A percentile compares a stretch with the other conserved stretches of the same genome.
These are phyloP conservation scores for Chroicocephalus ridibundus DNA, from an alignment of 2,113 vertebrate genomes.

Conservation along the genomic window DNA sequence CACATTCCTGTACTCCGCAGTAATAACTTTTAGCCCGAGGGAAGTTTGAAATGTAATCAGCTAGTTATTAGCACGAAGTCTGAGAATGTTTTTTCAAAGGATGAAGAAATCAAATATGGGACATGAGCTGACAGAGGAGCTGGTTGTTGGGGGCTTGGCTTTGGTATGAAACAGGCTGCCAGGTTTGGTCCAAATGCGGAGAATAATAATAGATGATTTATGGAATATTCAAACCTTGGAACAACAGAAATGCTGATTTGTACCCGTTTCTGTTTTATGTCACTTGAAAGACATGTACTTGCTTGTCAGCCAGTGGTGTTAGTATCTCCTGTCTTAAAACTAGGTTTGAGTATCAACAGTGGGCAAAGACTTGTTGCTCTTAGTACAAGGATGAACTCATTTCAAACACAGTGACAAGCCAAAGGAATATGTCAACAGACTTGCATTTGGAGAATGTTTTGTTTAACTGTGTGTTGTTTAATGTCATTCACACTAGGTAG, in stretches of 20 bases:
- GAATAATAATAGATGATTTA: neutral
- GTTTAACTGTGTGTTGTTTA: neutral
- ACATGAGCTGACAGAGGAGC: neutral
- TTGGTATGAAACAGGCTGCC: neutral
- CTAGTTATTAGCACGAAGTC: constrained; percentile 42
- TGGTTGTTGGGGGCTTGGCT: neutral
- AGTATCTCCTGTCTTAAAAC: neutral
- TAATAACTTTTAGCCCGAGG: constrained; percentile 46
- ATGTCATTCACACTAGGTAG: neutral
- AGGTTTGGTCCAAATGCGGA: neutral
- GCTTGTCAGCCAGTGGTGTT: neutral
- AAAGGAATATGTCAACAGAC: fast-evolving
- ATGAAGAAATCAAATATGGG: neutral
- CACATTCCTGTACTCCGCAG: constrained; percentile 50
- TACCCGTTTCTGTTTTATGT: neutral
- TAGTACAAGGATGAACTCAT: neutral
- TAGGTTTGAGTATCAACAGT: neutral
- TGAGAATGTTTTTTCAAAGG: constrained; percentile 46
- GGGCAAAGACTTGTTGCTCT: neutral
- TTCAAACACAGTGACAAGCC: neutral
- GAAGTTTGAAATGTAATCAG: constrained; percentile 55
- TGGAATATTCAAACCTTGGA: neutral
- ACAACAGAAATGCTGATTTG: neutral
- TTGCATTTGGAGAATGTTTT: neutral
- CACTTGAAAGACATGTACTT: neutral